phyloP scores from a whole-genome alignment of 1,140 invertebrate species.

The Drosophila suzukii region DNA sequence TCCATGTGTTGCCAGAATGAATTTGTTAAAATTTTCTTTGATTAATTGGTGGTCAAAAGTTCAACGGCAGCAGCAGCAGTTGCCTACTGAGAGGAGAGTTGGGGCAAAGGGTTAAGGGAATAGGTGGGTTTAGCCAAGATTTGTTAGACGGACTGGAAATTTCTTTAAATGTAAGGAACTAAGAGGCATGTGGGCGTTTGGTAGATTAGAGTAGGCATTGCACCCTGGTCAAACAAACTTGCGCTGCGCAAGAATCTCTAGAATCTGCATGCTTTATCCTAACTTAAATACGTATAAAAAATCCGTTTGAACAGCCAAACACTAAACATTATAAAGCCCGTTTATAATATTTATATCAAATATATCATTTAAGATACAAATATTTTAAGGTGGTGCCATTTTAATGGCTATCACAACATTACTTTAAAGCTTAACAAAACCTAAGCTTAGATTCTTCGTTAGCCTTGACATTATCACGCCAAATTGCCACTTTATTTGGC shows the following conservation, averaged over 20 bases:
- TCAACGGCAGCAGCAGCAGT: constrained; percentile 58
- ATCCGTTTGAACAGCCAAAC: no score
- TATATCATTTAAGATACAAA: no score
- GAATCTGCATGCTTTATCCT: no score
- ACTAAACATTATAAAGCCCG: no score
- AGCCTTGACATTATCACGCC: constrained; percentile 44
- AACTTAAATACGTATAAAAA: no score
- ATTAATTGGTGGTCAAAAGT: constrained; percentile 83
- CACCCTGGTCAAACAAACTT: no score
- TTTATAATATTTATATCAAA: no score
- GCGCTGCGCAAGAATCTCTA: no score
- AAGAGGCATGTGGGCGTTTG: no score
- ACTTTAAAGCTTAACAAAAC: background rate
- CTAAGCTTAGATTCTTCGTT: background rate
- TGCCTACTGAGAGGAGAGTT: constrained; percentile 26
- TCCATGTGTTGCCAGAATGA: constrained; percentile 79
- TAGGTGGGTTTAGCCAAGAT: background rate
- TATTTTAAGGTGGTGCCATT: no score
- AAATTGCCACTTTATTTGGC: constrained; percentile 67
- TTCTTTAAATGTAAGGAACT: background rate
- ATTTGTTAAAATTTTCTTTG: constrained; percentile 78
- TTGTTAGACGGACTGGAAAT: background rate
- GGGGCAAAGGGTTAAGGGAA: background rate
- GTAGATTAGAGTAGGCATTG: no score
- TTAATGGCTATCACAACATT: background rate